These are phyloP conservation scores for Cyclophora punctaria DNA, from an alignment of 2,888 invertebrate genomes.

Conservation along the genomic window DNA sequence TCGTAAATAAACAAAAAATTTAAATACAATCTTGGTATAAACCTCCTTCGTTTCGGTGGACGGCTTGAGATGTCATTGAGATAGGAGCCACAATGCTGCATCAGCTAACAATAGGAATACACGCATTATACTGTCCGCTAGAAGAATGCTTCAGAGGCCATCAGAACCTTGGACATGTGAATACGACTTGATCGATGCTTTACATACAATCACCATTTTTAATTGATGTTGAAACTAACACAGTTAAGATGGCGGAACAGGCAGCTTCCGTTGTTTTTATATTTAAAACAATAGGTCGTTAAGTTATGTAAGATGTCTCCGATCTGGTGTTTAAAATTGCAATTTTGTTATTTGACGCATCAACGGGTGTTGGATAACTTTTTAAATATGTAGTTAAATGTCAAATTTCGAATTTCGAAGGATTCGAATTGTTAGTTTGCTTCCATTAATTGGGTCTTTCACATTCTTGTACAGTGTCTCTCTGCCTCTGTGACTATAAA, in stretches of 20 bases:
- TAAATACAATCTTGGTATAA: background rate
- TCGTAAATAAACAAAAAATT: constrained; percentile 7
- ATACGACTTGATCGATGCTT: constrained; percentile 29
- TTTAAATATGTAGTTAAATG: too few species aligned
- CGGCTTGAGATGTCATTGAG: constrained; percentile 65
- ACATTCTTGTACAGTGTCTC: too few species aligned
- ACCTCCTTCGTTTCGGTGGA: constrained; percentile 27
- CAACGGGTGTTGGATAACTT: constrained; percentile 9
- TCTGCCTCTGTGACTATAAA: too few species aligned
- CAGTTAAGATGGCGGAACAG: constrained; percentile 51
- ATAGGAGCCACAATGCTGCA: constrained; percentile 30
- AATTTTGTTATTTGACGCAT: constrained; percentile 29
- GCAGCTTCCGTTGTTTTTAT: constrained; percentile 29
- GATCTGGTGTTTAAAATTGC: constrained; percentile 23
- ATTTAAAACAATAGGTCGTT: constrained; percentile 38
- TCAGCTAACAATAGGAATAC: constrained; percentile 47
- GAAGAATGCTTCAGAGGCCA: constrained; percentile 55
- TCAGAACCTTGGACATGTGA: constrained; percentile 62
- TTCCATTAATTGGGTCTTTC: too few species aligned
- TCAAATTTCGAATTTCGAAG: too few species aligned
- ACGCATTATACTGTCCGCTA: constrained; percentile 62
- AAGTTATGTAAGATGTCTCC: constrained; percentile 29
- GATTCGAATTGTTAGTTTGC: too few species aligned
- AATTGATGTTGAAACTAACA: constrained; percentile 28
- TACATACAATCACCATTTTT: constrained; percentile 14